Conservation (phyloP, 2,888 invertebrate genomes). For the Cybosia mesomella region DNA sequence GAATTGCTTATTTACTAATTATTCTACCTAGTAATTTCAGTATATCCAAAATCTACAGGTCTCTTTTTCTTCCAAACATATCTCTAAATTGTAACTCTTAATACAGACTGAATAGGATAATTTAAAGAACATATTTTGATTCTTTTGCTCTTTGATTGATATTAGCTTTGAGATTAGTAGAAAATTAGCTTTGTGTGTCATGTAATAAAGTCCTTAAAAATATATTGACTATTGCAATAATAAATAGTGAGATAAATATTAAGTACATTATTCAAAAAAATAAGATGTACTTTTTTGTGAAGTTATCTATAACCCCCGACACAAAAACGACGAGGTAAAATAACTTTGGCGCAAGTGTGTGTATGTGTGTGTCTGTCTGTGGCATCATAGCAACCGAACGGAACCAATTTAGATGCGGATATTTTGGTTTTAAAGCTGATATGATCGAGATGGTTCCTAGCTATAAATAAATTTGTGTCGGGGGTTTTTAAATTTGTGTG, state of each 20-base stretch:
- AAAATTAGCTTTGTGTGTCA: neutral
- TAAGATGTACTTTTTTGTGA: neutral
- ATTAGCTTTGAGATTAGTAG: constrained; percentile 2
- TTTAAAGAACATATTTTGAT: no score
- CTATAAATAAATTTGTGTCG: no score
- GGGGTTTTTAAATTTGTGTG: no score
- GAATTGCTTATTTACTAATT: neutral
- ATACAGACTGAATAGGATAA: constrained; percentile 3
- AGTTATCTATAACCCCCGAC: no score
- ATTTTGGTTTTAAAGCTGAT: no score
- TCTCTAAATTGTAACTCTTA: neutral
- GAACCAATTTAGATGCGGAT: no score
- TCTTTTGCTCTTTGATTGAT: neutral
- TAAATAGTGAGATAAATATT: constrained; percentile 1
- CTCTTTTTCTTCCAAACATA: neutral
- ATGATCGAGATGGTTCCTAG: no score
- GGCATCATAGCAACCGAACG: no score
- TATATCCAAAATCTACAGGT: neutral
- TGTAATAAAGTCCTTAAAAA: neutral
- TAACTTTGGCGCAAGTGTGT: no score
- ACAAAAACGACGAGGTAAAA: no score
- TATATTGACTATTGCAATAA: constrained; percentile 3
- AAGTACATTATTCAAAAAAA: neutral
- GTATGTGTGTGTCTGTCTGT: no score
- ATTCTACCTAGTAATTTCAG: neutral